Conservation (phyloP, 1,140 invertebrate species). For the Heliothis virescens region DNA sequence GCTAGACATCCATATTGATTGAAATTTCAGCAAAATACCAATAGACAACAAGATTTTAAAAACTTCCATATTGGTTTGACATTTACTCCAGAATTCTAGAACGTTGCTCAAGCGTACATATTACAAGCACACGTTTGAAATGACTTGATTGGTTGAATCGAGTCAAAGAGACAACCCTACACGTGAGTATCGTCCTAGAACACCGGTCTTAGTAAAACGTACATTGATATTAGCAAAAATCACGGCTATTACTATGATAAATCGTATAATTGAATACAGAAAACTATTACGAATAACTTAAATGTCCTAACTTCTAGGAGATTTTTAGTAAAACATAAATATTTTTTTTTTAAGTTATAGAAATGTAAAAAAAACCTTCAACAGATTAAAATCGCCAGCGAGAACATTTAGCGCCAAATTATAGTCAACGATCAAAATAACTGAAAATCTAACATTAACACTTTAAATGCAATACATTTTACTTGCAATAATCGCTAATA, state of each 20-base stretch:
- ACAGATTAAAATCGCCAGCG: constrained; percentile 42
- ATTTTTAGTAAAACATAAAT: neutral
- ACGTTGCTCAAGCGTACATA: too few relatives aligned
- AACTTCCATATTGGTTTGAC: neutral
- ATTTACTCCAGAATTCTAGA: too few relatives aligned
- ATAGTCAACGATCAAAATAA: constrained; percentile 67
- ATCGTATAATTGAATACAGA: constrained; percentile 20
- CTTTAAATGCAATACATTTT: constrained; percentile 78
- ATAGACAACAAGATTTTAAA: constrained; percentile 34
- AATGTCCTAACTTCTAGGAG: constrained; percentile 12
- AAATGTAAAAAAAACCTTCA: constrained; percentile 27
- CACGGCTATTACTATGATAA: constrained; percentile 36
- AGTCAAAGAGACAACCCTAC: too few relatives aligned
- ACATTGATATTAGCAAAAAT: constrained; percentile 19
- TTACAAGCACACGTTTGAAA: too few relatives aligned
- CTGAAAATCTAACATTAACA: constrained; percentile 63
- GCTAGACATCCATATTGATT: constrained; percentile 42
- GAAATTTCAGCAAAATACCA: constrained; percentile 21
- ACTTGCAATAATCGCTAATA: constrained; percentile 64
- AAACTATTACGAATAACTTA: constrained; percentile 25
- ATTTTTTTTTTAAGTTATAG: neutral
- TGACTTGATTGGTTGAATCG: too few relatives aligned
- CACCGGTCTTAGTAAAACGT: neutral
- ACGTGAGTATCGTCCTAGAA: too few relatives aligned
- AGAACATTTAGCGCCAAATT: constrained; percentile 38